phyloP scores from a whole-genome alignment of 2,888 invertebrate genomes.

The Parthenolecanium corni region DNA sequence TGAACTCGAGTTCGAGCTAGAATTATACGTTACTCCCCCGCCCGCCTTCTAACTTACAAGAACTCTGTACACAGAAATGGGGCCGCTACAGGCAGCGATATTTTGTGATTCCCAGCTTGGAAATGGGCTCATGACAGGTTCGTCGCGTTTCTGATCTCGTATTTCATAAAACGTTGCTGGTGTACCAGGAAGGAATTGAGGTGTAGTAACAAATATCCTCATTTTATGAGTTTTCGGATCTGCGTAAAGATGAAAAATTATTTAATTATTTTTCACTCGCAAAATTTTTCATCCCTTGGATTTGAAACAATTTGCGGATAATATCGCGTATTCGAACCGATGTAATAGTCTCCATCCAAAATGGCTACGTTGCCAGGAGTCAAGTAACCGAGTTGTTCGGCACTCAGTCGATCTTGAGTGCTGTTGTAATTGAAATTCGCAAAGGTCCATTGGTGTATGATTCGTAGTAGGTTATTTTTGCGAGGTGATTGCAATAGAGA shows the following conservation, averaged over 20 bases:
- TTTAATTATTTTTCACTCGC: neutral
- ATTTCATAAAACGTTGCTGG: slow-evolving; percentile 2
- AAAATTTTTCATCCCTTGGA: neutral
- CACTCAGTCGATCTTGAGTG: neutral
- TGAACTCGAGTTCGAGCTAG: too few relatives aligned
- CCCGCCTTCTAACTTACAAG: slow-evolving; percentile 3
- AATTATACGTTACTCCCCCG: too few relatives aligned
- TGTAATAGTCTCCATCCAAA: slow-evolving; percentile 13
- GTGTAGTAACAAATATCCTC: neutral
- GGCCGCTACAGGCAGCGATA: neutral
- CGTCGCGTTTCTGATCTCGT: neutral
- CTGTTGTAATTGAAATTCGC: slow-evolving; percentile 9
- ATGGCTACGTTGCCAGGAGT: slow-evolving; percentile 7
- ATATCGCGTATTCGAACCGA: neutral
- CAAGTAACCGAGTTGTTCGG: neutral
- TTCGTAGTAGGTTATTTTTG: neutral
- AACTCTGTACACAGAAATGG: slow-evolving; percentile 9
- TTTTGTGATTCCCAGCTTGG: slow-evolving; percentile 10
- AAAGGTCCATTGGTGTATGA: slow-evolving; percentile 9
- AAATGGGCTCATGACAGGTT: slow-evolving; percentile 6
- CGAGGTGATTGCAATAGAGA: neutral
- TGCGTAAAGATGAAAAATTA: neutral
- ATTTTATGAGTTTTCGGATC: neutral
- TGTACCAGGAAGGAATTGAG: neutral
- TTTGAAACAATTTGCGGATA: too few relatives aligned